Evolutionary conservation across 2,797 vertebrate species (phyloP), one percentile per base, ranked within the genome.

Genomic region (Urophycis tenuis): DNA sequence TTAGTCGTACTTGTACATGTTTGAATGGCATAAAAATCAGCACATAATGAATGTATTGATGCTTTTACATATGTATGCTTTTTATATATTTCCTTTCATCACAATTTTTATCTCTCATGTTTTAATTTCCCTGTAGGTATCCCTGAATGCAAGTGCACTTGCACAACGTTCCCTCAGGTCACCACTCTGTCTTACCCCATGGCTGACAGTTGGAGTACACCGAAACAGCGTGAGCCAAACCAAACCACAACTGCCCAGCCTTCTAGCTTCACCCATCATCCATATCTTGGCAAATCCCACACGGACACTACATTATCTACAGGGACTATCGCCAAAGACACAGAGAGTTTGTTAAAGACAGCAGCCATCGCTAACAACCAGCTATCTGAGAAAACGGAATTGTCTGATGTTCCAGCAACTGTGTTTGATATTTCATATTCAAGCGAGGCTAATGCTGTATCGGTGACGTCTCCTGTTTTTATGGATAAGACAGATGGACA

Each of bases 111-210:
- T 73, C 25, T 45, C 41, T 45, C 3, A 29, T 35, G 17, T 76
- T 71, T 19, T 17, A 15, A 15, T 76, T 33, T 30, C 25, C 49
- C 33, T 70, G 41, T 31, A 86, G 85, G 74, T 79, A 15, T 49
- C 25, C 67, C 73, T 29, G 77, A 81, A 49, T 86, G 83, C 75
- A 78, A 75, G 5, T 88, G 86, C 45, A 76, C 83, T 77, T 86
- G 83, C 72, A 78, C 79, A 78, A 64, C 74, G 7, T 17, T 60
- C 17, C 73, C 60, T 64, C 32, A 11, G 45, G 35, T 64, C 39
- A 8, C 60, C 74, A 39, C 77, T 19, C 72, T 76, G 53, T 74
- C 72, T 64, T 2, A 72, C 64, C 53, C 74, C 7, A 35, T 76
- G 69, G 75, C 14, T 32, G 81, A 41, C 45, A n/a, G 78, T 34